These are phyloP conservation scores for Premnoplex brunnescens DNA, from an alignment of 2,797 vertebrate species.

Conservation along the genomic window DNA sequence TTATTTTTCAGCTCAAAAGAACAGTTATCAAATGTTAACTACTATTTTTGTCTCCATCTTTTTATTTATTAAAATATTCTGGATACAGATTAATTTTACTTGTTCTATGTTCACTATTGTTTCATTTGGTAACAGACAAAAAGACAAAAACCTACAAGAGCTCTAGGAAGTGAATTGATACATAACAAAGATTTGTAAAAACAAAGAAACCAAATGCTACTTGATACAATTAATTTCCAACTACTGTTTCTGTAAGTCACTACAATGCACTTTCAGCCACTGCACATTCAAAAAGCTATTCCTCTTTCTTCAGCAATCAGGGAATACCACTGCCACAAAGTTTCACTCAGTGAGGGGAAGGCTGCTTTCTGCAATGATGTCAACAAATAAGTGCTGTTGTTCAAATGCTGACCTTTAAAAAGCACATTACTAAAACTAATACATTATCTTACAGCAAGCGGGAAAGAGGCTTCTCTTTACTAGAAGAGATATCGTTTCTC, in stretches of 20 bases:
- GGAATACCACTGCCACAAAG: background rate
- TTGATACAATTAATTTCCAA: background rate
- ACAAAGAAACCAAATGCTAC: background rate
- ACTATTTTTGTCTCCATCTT: background rate
- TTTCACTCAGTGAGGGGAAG: background rate
- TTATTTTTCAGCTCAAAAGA: background rate
- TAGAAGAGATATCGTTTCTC: background rate
- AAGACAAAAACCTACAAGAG: background rate
- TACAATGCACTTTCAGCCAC: background rate
- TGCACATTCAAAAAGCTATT: background rate
- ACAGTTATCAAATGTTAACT: background rate
- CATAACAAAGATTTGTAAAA: background rate
- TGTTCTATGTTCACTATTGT: background rate
- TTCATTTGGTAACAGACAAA: background rate
- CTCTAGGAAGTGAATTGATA: background rate
- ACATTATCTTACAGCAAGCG: slow-evolving; percentile 4
- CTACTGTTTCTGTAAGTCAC: background rate
- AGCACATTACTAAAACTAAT: slow-evolving; percentile 1
- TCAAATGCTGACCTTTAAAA: slow-evolving; percentile 55
- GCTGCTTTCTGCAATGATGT: background rate
- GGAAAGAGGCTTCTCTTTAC: background rate
- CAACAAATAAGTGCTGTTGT: slow-evolving; percentile 22
- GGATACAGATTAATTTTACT: background rate
- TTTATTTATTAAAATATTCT: background rate
- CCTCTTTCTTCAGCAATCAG: background rate